These are phyloP conservation scores for Neolamprologus longior DNA, from an alignment of 2,113 vertebrate species.

Conservation along the genomic window DNA sequence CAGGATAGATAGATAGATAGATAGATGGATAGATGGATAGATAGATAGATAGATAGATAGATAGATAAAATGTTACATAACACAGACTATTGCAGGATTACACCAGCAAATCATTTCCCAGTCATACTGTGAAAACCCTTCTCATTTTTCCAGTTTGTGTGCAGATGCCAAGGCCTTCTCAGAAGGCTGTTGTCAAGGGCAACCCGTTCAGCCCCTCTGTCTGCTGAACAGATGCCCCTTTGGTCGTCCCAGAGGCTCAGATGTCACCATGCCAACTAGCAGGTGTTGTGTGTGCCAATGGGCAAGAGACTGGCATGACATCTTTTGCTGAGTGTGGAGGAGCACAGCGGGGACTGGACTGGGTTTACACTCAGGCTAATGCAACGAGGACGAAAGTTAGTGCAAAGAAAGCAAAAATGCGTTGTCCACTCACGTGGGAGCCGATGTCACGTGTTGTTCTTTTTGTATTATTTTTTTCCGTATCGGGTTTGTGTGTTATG, in stretches of 20 bases:
- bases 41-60: background rate
- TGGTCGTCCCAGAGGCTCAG: conserved; percentile 75
- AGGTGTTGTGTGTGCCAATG: conserved; percentile 31
- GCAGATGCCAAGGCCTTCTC: conserved; percentile 13
- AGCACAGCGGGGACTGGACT: background rate
- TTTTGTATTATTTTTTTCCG: background rate
- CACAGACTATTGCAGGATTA: background rate
- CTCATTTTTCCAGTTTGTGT: background rate
- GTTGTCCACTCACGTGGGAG: background rate
- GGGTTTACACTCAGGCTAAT: background rate
- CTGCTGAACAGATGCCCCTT: conserved; percentile 80
- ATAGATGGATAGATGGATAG: background rate
- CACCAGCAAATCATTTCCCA: background rate
- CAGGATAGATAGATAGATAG: background rate
- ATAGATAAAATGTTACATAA: background rate
- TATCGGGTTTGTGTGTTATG: background rate
- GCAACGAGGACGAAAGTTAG: background rate
- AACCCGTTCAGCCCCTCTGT: conserved; percentile 64
- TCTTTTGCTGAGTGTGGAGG: background rate
- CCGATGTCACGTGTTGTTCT: background rate
- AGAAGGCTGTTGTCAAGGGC: conserved; percentile 44
- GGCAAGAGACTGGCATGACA: background rate
- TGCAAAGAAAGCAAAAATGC: background rate
- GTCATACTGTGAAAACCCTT: background rate
- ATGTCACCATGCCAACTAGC: conserved; percentile 69